Evolutionary conservation across 2,797 vertebrate genomes (phyloP).

Genomic region (Alcedo quadribrachys): DNA sequence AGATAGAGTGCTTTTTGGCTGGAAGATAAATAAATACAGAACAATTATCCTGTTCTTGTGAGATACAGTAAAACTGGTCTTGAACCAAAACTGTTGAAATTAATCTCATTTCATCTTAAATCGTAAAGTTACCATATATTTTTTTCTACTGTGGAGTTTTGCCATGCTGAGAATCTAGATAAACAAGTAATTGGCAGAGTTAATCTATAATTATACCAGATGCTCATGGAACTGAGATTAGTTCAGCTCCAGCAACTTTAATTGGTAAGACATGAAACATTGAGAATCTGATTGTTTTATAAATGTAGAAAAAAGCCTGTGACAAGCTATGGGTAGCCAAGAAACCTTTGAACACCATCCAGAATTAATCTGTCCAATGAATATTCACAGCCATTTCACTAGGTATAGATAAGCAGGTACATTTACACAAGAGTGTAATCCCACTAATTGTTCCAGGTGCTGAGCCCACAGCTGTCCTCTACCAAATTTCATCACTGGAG

Average conservation of each 20-base stretch:
- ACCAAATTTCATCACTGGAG: neutral
- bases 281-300: constrained; percentile 50
- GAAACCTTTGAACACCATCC: constrained; percentile 22
- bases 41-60: neutral
- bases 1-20: neutral
- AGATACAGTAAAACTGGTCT: constrained; percentile 21
- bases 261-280: constrained; percentile 51
- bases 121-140: constrained; percentile 20
- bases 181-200: constrained; percentile 62
- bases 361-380: constrained; percentile 12
- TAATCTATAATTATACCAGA: constrained; percentile 65
- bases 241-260: constrained; percentile 56
- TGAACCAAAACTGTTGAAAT: constrained; percentile 44
- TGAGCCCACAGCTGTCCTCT: neutral
- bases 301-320: neutral
- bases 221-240: constrained; percentile 51
- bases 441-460: neutral
- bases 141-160: constrained; percentile 37
- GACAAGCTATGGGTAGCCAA: constrained; percentile 40
- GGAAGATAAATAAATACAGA: neutral
- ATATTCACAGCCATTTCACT: constrained; percentile 40
- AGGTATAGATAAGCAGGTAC: neutral
- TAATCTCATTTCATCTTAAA: constrained; percentile 47
- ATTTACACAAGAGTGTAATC: neutral
- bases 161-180: constrained; percentile 12